phyloP scores from a whole-genome alignment of 1,140 invertebrate species.

The Magallana ariakensis region DNA sequence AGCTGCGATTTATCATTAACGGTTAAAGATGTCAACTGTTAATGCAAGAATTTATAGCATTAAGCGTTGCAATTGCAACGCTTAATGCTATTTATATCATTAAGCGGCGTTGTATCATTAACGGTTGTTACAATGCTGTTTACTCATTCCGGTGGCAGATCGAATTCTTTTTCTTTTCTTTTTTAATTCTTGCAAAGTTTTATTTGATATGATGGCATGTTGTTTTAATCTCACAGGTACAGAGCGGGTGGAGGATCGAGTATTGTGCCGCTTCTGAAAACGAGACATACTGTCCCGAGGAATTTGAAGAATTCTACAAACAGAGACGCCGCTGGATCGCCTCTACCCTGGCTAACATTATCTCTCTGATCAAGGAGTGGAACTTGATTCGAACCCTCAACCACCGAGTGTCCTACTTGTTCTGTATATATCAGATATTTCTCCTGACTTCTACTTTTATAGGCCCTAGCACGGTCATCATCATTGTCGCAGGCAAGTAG shows the following conservation, averaged over 20 bases:
- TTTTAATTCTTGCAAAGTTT: too few species aligned
- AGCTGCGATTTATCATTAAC: too few species aligned
- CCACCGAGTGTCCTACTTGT: constrained; percentile 78
- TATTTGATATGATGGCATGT: too few species aligned
- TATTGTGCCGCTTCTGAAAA: constrained; percentile 85
- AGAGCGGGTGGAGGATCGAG: constrained; percentile 84
- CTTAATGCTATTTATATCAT: too few species aligned
- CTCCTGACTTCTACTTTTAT: constrained; percentile 83
- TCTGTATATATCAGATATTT: constrained; percentile 73
- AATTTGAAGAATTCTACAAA: constrained; percentile 84
- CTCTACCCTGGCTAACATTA: constrained; percentile 85
- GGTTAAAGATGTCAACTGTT: too few species aligned
- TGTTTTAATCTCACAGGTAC: constrained; percentile 77
- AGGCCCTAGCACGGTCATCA: constrained; percentile 84
- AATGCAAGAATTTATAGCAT: too few species aligned
- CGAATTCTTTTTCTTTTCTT: too few species aligned
- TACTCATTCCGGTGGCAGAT: too few species aligned
- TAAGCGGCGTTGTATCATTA: too few species aligned
- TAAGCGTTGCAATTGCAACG: too few species aligned
- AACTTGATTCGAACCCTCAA: constrained; percentile 81
- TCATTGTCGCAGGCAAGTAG: constrained; percentile 83
- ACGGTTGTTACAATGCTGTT: too few species aligned
- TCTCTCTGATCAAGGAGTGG: constrained; percentile 82
- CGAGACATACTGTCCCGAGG: constrained; percentile 84
- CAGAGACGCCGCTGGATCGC: constrained; percentile 84